Base-by-base conservation (phyloP, 2,888 invertebrate genomes). In the Mythimna albipuncta region DNA sequence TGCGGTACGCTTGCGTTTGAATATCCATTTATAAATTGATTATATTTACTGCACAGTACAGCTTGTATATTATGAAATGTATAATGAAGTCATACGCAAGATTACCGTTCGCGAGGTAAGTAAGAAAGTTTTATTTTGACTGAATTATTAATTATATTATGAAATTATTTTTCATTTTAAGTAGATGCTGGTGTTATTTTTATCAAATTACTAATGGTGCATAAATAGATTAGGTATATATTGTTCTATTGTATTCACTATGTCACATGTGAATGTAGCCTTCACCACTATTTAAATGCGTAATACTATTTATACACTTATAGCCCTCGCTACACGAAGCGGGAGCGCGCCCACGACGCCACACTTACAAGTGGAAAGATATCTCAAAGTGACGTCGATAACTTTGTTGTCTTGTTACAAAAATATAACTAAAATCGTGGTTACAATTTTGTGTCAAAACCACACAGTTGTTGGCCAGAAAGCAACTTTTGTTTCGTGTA, bases 201-300 rank as follows among this genome's bases (percentile, higher is more conserved):
- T 86, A 85, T 85, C 70, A 85, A 87, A 85, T 82, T 81, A 88
- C 82, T 86, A 85, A 93, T 92, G 94, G 94, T 94, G 94, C 94
- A 93, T 93, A 92, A 86, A 85, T 92, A 88, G 85, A 90, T 90
- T 91, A 91, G 86, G 86, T 77, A 84, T 79, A 87, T 87, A 75
- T 84, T 87, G 84, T 80, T 85, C 74, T 83, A 76, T 69, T 82
- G 83, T 81, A 82, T 86, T 84, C 79, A 81, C 80, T 69, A 44
- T 63, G 73, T 74, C 83, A 79, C 77, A 74, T 71, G 79, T 79
- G 82, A 78, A 77, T 79, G 69, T 80, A 81, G 66, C 63, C 71
- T 77, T 76, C 79, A 83, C 72, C 50, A 69, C 75, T 81, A 67
- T 72, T 69, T 77, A 47, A 62, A 54, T 61, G 64, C 35, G 38